Evolutionary conservation across 2,888 invertebrate species (phyloP).

Genomic region (Thera britannica): DNA sequence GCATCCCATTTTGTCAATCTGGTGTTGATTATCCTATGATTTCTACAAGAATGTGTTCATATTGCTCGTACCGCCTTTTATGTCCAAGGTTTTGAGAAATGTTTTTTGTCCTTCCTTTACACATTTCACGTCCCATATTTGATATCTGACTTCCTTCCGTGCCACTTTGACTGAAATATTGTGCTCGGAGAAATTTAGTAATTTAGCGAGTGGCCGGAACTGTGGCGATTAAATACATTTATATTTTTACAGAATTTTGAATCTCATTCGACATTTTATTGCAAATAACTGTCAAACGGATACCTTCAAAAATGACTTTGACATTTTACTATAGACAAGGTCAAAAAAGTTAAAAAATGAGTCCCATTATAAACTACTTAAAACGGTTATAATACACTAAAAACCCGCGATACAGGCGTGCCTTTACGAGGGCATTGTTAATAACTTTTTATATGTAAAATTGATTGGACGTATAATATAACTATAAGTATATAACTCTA

Average conservation of each 20-base stretch:
- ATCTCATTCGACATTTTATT: constrained; percentile 20
- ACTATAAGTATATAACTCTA: no score
- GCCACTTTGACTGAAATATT: constrained; percentile 69
- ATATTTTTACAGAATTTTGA: constrained; percentile 44
- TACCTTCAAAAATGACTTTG: constrained; percentile 8
- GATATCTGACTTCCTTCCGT: constrained; percentile 64
- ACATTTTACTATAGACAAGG: constrained; percentile 5
- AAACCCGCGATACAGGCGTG: no score
- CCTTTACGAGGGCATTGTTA: no score
- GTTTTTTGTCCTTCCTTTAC: constrained; percentile 73
- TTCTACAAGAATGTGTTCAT: neutral
- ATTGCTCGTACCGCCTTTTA: constrained; percentile 68
- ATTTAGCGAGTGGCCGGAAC: constrained; percentile 18
- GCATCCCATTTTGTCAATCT: no score
- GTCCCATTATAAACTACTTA: neutral
- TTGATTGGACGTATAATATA: no score
- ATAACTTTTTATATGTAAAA: no score
- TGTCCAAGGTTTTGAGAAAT: constrained; percentile 70
- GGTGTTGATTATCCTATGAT: neutral
- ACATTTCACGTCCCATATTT: constrained; percentile 76
- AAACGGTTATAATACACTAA: neutral
- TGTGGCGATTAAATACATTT: constrained; percentile 13
- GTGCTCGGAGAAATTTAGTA: constrained; percentile 45
- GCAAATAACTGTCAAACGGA: constrained; percentile 6
- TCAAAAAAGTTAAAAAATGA: neutral